Percentiles rank a stretch among this genome's conserved stretches.
Conservation (phyloP, 2,113 vertebrate genomes). For the Dolichotis patagonum region DNA sequence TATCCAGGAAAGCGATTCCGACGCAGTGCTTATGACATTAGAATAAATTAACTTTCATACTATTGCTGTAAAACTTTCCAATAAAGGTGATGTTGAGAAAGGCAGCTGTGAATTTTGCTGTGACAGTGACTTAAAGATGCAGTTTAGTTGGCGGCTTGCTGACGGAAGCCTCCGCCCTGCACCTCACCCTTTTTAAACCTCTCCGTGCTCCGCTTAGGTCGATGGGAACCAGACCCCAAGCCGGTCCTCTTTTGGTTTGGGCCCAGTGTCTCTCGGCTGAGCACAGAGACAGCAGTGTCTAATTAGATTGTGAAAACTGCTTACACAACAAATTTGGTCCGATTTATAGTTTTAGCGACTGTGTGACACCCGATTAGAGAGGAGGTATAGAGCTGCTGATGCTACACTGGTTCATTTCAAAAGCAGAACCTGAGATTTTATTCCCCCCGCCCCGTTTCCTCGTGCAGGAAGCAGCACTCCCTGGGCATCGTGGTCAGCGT, state of each 20-base stretch:
- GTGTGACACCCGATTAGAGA: neutral
- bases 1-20: neutral
- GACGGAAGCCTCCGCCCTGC: neutral
- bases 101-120: constrained; percentile 51
- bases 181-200: neutral
- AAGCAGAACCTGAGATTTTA: neutral
- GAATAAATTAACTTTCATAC: constrained; percentile 22
- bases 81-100: neutral
- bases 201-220: neutral
- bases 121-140: constrained; percentile 14
- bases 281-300: neutral
- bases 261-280: neutral
- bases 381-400: neutral
- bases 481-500: constrained; percentile 88
- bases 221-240: fast-evolving
- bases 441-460: neutral
- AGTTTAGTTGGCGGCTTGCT: neutral
- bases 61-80: neutral
- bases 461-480: constrained; percentile 90
- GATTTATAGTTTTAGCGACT: neutral
- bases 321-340: neutral
- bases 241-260: neutral
- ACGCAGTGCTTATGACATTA: neutral
- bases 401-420: neutral
- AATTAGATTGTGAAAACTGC: neutral